These are phyloP conservation scores for Galagoides demidoff DNA, from an alignment of 2,797 vertebrate genomes.

Conservation along the genomic window DNA sequence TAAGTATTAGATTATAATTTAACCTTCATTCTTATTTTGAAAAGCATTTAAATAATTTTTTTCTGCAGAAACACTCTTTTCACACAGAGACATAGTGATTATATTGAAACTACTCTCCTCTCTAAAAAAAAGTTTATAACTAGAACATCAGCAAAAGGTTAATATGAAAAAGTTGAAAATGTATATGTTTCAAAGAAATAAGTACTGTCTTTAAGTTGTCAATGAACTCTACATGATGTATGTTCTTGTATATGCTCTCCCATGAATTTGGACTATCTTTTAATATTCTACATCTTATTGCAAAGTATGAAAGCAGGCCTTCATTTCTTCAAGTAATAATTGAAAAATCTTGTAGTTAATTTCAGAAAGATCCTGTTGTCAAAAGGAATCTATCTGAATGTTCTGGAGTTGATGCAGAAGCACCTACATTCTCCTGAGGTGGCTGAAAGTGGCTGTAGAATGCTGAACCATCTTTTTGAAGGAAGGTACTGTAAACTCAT, in stretches of 20 bases:
- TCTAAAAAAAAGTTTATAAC: not conserved
- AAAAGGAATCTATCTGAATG: conserved; percentile 95
- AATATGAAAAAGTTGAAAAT: not conserved
- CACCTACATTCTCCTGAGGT: conserved; percentile 89
- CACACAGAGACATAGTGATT: not conserved
- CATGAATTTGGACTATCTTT: not conserved
- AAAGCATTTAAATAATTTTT: conserved; percentile 1
- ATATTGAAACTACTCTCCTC: not conserved
- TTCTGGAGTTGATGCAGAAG: conserved; percentile 95
- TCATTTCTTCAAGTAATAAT: conserved; percentile 42
- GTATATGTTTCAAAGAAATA: conserved; percentile 5
- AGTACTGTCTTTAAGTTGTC: not conserved
- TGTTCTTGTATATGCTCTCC: not conserved
- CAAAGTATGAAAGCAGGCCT: conserved; percentile 1
- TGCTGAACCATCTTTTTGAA: conserved; percentile 93
- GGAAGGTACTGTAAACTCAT: conserved; percentile 89
- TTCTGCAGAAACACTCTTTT: not conserved
- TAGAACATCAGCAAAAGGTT: not conserved
- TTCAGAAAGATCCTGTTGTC: conserved; percentile 92
- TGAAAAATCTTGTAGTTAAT: conserved; percentile 87
- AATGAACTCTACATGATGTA: not conserved
- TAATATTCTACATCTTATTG: not conserved
- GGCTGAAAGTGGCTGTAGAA: conserved; percentile 92
- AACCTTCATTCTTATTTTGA: not conserved
- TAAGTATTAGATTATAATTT: not conserved